These are phyloP conservation scores for Drosophila leonis DNA, from an alignment of 2,888 invertebrate species.

Conservation along the genomic window DNA sequence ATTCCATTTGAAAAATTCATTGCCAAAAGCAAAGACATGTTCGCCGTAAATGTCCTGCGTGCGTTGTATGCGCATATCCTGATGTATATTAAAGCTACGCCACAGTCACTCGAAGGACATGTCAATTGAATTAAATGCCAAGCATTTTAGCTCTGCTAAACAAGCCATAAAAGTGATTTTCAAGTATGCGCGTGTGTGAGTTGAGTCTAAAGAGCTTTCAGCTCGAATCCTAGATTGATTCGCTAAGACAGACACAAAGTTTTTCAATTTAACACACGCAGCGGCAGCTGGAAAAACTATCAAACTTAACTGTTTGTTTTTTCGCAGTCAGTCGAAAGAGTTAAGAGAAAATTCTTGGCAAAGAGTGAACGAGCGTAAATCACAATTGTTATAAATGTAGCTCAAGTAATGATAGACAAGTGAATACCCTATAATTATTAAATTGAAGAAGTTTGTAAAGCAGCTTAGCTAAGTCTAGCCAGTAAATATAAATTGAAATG, in stretches of 20 bases:
- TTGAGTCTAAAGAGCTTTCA: not conserved
- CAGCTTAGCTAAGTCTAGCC: not conserved
- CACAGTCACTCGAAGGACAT: slow-evolving; percentile 4
- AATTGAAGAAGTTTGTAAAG: not conserved
- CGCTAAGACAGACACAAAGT: slow-evolving; percentile 49
- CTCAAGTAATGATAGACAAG: not conserved
- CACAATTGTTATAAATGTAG: slow-evolving; percentile 20
- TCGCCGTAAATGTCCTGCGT: slow-evolving; percentile 38
- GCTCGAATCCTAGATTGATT: slow-evolving; percentile 36
- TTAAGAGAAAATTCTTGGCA: slow-evolving; percentile 25
- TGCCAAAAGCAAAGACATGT: slow-evolving; percentile 70
- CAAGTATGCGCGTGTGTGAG: slow-evolving; percentile 12
- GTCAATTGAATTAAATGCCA: slow-evolving; percentile 29
- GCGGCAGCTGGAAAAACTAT: slow-evolving; percentile 34
- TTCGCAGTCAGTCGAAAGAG: slow-evolving; percentile 26
- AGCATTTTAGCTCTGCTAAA: slow-evolving; percentile 27
- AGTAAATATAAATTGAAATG: not conserved
- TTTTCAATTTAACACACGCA: slow-evolving; percentile 47
- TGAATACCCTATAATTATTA: not conserved
- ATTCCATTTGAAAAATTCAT: slow-evolving; percentile 72
- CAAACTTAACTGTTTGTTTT: slow-evolving; percentile 11
- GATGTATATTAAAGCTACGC: slow-evolving; percentile 52
- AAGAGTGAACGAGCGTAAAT: slow-evolving; percentile 5
- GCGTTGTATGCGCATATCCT: slow-evolving; percentile 23
- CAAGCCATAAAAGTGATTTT: slow-evolving; percentile 34